Percentiles rank a stretch among this genome's conserved stretches.
Evolutionary conservation across 23 tunicate genomes (phyloP).

Genomic region (Ascidia mentula): DNA sequence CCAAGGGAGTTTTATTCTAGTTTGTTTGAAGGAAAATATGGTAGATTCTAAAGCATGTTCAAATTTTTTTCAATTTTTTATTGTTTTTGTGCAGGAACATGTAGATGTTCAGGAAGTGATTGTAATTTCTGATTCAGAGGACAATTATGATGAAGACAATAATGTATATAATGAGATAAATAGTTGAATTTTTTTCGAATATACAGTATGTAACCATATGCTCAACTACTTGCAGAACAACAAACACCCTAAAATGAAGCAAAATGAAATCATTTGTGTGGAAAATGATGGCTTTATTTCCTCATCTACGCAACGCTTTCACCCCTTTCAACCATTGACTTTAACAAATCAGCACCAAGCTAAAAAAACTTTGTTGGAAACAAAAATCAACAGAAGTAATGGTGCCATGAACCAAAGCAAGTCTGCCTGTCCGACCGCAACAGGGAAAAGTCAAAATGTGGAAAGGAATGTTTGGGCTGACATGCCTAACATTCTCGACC

Average conservation of each 20-base stretch:
- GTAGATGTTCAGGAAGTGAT: not conserved
- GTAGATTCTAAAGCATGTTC: no score
- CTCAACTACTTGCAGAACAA: not conserved
- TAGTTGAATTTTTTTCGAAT: no score
- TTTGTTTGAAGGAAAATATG: no score
- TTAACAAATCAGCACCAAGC: not conserved
- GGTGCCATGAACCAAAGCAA: not conserved
- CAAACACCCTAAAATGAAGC: not conserved
- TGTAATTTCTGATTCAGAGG: conserved; percentile 4
- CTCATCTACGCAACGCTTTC: not conserved
- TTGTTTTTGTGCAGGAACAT: not conserved
- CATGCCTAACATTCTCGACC: not conserved
- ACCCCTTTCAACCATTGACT: not conserved
- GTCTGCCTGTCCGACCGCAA: not conserved
- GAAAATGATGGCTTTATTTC: not conserved
- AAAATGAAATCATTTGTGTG: not conserved
- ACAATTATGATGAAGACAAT: conserved; percentile 1
- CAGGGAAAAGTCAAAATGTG: not conserved
- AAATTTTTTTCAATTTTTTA: no score
- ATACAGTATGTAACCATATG: no score
- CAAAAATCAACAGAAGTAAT: not conserved
- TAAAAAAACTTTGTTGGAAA: not conserved
- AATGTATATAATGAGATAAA: no score
- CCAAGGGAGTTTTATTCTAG: no score
- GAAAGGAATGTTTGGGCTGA: not conserved